phyloP scores from a whole-genome alignment of 2,113 vertebrate genomes.

The Oxyruncus cristatus region DNA sequence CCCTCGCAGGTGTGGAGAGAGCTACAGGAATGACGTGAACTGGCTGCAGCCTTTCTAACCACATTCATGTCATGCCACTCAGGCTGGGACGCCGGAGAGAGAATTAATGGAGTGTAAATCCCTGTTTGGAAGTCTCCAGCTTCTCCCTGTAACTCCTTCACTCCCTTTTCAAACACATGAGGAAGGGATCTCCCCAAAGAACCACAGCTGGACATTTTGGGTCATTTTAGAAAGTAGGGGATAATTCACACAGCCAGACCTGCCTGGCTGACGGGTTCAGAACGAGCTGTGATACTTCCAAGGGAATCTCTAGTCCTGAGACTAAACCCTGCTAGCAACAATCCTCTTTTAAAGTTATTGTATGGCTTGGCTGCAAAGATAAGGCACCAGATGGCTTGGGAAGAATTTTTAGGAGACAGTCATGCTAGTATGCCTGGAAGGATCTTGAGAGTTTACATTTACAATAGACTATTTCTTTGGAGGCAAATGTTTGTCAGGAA shows the following conservation, averaged over 20 bases:
- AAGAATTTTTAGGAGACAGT: slow-evolving; percentile 67
- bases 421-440: slow-evolving; percentile 41
- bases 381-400: slow-evolving; percentile 63
- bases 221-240: background rate
- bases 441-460: slow-evolving; percentile 47
- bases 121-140: slow-evolving; percentile 1
- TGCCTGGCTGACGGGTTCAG: background rate
- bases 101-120: slow-evolving; percentile 58
- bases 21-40: background rate
- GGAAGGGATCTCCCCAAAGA: background rate
- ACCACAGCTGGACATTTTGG: background rate
- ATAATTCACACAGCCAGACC: background rate
- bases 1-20: background rate
- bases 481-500: slow-evolving; percentile 38
- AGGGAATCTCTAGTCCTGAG: background rate
- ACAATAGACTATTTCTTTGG: slow-evolving; percentile 42
- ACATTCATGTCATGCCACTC: slow-evolving; percentile 35
- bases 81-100: background rate
- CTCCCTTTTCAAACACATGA: background rate
- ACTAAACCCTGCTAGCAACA: slow-evolving; percentile 1
- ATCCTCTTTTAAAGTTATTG: slow-evolving; percentile 56
- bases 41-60: slow-evolving; percentile 12
- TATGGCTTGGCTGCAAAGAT: slow-evolving; percentile 59
- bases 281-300: background rate
- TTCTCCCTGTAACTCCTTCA: slow-evolving; percentile 14